These are phyloP conservation scores for Poecilia gillii DNA, from an alignment of 2,797 vertebrate genomes.

Conservation along the genomic window DNA sequence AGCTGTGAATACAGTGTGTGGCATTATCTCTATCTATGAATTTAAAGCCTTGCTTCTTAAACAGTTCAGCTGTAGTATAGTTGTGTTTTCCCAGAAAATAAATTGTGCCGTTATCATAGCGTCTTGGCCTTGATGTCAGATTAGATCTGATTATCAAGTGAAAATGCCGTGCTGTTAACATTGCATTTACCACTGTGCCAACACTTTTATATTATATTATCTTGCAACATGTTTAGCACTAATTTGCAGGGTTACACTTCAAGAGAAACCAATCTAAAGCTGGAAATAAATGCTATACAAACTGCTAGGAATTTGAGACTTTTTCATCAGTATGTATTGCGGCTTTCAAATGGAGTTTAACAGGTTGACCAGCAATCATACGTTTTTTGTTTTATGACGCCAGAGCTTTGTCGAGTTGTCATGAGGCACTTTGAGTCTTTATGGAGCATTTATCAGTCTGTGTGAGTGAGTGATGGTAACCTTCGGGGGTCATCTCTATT, in stretches of 20 bases:
- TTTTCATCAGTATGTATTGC: not conserved
- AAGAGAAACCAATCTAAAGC: slow-evolving; percentile 20
- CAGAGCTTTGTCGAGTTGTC: slow-evolving; percentile 18
- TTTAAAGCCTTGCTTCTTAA: not conserved
- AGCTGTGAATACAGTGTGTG: not conserved
- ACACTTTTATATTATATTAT: slow-evolving; percentile 15
- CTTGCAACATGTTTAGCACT: slow-evolving; percentile 18
- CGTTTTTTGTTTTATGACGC: slow-evolving; percentile 23
- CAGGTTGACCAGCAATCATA: slow-evolving; percentile 8
- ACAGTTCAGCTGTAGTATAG: not conserved
- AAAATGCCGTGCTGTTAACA: slow-evolving; percentile 3
- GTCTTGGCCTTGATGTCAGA: slow-evolving; percentile 15
- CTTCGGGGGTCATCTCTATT: slow-evolving; percentile 71
- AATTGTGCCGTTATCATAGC: slow-evolving; percentile 19
- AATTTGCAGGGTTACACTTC: slow-evolving; percentile 31
- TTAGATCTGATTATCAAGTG: slow-evolving; percentile 14
- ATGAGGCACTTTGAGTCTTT: slow-evolving; percentile 29
- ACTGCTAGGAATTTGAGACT: slow-evolving; percentile 10
- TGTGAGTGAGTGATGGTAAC: slow-evolving; percentile 54
- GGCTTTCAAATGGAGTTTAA: slow-evolving; percentile 17
- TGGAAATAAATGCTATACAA: not conserved
- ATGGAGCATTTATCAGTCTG: slow-evolving; percentile 44
- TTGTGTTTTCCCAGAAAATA: slow-evolving; percentile 6
- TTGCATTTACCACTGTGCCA: slow-evolving; percentile 14
- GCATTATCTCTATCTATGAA: not conserved